Percentiles rank a stretch among this genome's conserved stretches.
phyloP scores from a whole-genome alignment of 2,888 invertebrate genomes.

The Eurytoma adleriae region DNA sequence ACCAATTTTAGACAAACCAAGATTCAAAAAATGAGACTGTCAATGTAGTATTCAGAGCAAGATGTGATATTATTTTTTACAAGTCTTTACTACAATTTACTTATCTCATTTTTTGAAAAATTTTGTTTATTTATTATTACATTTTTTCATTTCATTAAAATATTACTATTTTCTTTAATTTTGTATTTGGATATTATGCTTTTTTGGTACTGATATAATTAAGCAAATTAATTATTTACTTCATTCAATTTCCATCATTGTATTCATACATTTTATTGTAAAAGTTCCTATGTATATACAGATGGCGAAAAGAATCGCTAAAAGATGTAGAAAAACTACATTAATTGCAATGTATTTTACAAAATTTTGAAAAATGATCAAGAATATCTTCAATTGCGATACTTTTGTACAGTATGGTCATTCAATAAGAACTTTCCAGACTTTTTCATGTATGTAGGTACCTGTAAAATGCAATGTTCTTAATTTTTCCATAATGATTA shows the following conservation, averaged over 20 bases:
- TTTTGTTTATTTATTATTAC: conserved; percentile 16
- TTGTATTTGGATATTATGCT: conserved; percentile 6
- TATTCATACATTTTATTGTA: conserved; percentile 17
- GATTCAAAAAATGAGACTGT: conserved; percentile 66
- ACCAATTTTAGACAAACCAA: conserved; percentile 66
- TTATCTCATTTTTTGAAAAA: neutral
- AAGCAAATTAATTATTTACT: conserved; percentile 4
- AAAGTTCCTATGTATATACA: conserved; percentile 33
- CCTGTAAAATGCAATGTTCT: neutral
- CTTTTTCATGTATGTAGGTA: neutral
- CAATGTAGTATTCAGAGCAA: conserved; percentile 7
- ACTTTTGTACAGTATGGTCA: conserved; percentile 1
- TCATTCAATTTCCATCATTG: conserved; percentile 5
- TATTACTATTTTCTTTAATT: conserved; percentile 13
- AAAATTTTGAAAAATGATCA: neutral
- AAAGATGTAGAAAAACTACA: neutral
- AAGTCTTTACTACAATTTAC: no score
- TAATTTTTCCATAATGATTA: no score
- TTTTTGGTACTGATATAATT: conserved; percentile 16
- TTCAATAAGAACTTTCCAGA: neutral
- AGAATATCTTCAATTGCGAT: neutral
- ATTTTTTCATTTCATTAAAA: conserved; percentile 5
- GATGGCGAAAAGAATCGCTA: neutral
- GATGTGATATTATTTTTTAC: conserved; percentile 33
- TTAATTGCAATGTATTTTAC: conserved; percentile 25